phyloP scores from a whole-genome alignment of 2,888 invertebrate species.

The Scaptomyza parva region DNA sequence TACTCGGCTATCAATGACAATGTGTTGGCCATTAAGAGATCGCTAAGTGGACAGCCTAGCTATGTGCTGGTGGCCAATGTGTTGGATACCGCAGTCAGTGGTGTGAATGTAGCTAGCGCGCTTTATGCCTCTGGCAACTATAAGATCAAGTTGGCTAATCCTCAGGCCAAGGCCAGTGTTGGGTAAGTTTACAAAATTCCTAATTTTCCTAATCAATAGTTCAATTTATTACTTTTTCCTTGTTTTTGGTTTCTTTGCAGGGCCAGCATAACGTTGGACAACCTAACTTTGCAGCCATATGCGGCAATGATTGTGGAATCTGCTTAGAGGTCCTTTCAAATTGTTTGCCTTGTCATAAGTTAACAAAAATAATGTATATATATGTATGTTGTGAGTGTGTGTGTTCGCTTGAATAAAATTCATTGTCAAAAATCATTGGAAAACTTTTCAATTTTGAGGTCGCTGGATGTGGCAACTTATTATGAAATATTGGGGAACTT shows the following conservation, averaged over 20 bases:
- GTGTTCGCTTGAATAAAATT: conserved; percentile 31
- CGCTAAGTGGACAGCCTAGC: conserved; percentile 73
- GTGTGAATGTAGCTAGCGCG: conserved; percentile 81
- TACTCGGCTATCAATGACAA: conserved; percentile 76
- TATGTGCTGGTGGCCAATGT: conserved; percentile 86
- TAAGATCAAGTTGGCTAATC: conserved; percentile 71
- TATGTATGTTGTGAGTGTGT: background rate
- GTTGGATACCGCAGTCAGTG: conserved; percentile 66
- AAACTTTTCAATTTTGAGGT: conserved; percentile 76
- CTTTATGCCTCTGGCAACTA: conserved; percentile 61
- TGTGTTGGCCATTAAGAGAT: conserved; percentile 79
- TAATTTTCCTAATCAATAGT: conserved; percentile 3
- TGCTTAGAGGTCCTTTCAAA: conserved; percentile 39
- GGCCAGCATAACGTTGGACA: conserved; percentile 53
- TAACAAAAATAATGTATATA: conserved; percentile 19
- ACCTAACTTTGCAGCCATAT: conserved; percentile 70
- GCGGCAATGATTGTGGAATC: conserved; percentile 82
- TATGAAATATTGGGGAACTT: conserved; percentile 74
- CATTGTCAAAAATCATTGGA: conserved; percentile 54
- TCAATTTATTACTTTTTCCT: conserved; percentile 8
- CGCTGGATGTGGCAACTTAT: conserved; percentile 54
- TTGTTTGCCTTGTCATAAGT: conserved; percentile 50
- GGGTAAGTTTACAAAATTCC: conserved; percentile 68
- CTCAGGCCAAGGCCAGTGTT: conserved; percentile 63
- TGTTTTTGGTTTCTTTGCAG: conserved; percentile 50